These are phyloP conservation scores for Crocidura indochinensis DNA, from an alignment of 2,797 vertebrate genomes.

Conservation along the genomic window DNA sequence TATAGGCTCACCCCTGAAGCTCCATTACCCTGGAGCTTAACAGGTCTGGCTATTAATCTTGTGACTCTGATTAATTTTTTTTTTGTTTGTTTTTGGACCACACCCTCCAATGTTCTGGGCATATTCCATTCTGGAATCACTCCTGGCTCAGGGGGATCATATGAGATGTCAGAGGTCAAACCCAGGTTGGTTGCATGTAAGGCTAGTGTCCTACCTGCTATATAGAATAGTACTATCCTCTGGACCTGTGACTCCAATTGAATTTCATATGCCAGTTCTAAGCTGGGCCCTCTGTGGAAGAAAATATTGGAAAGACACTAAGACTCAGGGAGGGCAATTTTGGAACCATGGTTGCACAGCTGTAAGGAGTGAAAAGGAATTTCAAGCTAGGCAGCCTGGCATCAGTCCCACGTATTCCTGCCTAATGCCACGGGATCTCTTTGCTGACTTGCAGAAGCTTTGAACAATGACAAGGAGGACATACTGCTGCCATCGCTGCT, in stretches of 20 bases:
- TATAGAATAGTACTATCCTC: background rate
- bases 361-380: background rate
- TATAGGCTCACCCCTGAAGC: too few relatives aligned
- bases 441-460: background rate
- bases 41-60: too few relatives aligned
- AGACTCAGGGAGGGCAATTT: conserved; percentile 10
- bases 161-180: too few relatives aligned
- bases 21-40: too few relatives aligned
- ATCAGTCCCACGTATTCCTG: background rate
- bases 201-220: background rate
- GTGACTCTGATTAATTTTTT: too few relatives aligned
- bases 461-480: background rate
- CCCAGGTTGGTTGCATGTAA: too few relatives aligned
- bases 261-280: background rate
- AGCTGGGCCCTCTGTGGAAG: background rate
- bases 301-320: background rate
- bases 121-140: too few relatives aligned
- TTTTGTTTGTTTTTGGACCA: too few relatives aligned
- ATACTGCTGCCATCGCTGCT: background rate
- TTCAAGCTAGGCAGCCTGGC: background rate
- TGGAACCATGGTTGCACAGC: background rate
- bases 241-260: background rate
- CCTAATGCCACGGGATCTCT: background rate
- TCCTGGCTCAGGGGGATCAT: too few relatives aligned
- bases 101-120: too few relatives aligned